phyloP scores from a whole-genome alignment of 2,888 invertebrate species.

The Cataglyphis albicans region DNA sequence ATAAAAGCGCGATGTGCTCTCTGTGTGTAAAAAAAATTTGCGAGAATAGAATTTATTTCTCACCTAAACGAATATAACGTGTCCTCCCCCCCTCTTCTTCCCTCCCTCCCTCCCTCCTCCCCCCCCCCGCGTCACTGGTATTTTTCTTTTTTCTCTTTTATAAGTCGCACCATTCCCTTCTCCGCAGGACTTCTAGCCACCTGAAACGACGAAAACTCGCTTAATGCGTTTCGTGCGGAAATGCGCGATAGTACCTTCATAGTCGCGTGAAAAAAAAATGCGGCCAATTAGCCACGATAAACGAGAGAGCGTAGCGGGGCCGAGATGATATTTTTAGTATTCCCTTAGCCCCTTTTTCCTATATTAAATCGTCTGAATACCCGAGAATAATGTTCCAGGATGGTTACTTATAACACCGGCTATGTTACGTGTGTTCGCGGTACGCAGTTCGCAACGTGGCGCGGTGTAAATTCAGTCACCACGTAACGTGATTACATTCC shows the following conservation, averaged over 20 bases:
- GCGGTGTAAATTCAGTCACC: slow-evolving; percentile 84
- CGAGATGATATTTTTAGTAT: slow-evolving; percentile 62
- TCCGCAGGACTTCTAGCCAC: neutral
- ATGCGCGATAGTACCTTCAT: neutral
- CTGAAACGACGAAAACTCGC: slow-evolving; percentile 43
- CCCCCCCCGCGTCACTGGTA: neutral
- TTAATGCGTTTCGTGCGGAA: slow-evolving; percentile 40
- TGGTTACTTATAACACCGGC: slow-evolving; percentile 62
- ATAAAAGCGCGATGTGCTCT: slow-evolving; percentile 8
- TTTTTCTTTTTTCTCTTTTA: slow-evolving; percentile 4
- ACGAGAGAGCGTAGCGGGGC: slow-evolving; percentile 30
- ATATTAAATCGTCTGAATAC: slow-evolving; percentile 57
- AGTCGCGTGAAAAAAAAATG: slow-evolving; percentile 11
- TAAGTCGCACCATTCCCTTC: slow-evolving; percentile 21
- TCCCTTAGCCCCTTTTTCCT: neutral
- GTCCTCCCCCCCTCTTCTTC: neutral
- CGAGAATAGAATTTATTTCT: slow-evolving; percentile 39
- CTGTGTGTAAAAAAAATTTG: slow-evolving; percentile 30
- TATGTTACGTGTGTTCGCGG: slow-evolving; percentile 60
- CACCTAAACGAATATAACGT: slow-evolving; percentile 38
- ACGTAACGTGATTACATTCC: slow-evolving; percentile 83
- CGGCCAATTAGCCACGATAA: slow-evolving; percentile 15
- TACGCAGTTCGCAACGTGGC: slow-evolving; percentile 79
- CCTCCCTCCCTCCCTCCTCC: neutral
- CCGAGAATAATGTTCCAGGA: slow-evolving; percentile 60